Base-by-base conservation (phyloP, 2,797 vertebrate species). In the Sebastes oblongus region DNA sequence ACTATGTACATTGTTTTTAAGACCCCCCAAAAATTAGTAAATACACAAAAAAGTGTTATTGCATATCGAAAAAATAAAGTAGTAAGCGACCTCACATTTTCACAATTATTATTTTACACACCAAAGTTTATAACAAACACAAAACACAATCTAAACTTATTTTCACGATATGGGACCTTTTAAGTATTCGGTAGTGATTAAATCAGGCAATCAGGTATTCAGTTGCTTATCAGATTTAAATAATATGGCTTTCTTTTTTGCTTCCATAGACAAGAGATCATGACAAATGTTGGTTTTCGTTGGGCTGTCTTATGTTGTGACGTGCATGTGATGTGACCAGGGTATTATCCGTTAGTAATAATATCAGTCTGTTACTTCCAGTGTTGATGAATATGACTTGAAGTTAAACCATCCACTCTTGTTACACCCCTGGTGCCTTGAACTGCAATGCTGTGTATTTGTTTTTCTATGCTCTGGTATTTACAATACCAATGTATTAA, bases 381-480 rank as follows among this genome's bases (percentile, higher is more conserved):
- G 24, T 42, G 27, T 75, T 2, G 24, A 66, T 4, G 3, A 30
- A 12, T 34, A 34, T 64, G 24, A 76, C 24, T 34, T 58, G 11
- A 76, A 55, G 24, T 58, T n/a, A 61, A 66, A 70, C 75, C 14
- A 20, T 78, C 65, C 69, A 52, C 76, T 89, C 61, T 13, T 67
- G 3, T 59, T 56, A 75, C 69, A 77, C 72, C 73, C 68, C 74
- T 61, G 75, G 88, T 93, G 88, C 94, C 94, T 95, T 93, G 39
- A 79, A 85, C 66, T 85, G 42, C 73, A 78, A 81, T 4, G 78
- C 67, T 69, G 62, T 73, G 30, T 42, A 68, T 75, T 67, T 75
- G 16, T 86, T 75, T 83, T 46, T 75, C 20, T 78, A 67, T 34
- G 64, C 65, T 61, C 22, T 68, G 68, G 20, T 78, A 16, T 78